A percentile compares a stretch with the other conserved stretches of the same genome.
These are phyloP conservation scores for Rhabdophis nuchalis DNA, from an alignment of 2,797 vertebrate species.

Conservation along the genomic window DNA sequence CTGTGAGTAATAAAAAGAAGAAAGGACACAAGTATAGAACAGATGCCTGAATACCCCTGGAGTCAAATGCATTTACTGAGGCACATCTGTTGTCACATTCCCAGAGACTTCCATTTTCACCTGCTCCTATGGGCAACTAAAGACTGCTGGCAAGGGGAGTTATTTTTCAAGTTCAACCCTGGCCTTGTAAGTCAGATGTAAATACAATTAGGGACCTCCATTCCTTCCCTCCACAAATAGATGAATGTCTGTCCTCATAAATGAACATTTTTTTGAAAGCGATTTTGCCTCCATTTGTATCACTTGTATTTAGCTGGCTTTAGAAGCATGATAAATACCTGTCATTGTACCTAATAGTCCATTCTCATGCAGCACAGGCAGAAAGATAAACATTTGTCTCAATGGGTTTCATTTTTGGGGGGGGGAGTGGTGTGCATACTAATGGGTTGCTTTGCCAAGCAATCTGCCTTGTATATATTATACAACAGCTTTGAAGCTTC, in stretches of 20 bases:
- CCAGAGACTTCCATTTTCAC: slow-evolving; percentile 14
- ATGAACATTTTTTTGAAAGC: neutral
- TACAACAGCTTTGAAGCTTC: neutral
- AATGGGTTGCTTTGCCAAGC: neutral
- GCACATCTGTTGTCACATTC: neutral
- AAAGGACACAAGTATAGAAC: slow-evolving; percentile 4
- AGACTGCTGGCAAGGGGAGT: slow-evolving; percentile 12
- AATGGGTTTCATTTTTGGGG: neutral
- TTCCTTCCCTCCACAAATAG: neutral
- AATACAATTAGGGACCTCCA: neutral
- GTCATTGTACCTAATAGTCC: neutral
- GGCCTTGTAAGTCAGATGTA: neutral
- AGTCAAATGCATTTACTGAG: slow-evolving; percentile 18
- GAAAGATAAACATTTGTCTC: slow-evolving; percentile 1
- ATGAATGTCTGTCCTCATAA: neutral
- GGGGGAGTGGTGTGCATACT: neutral
- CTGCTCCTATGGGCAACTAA: neutral
- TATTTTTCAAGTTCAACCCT: slow-evolving; percentile 2
- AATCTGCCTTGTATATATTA: neutral
- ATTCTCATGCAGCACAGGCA: neutral
- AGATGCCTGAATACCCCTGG: neutral
- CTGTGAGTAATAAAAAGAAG: slow-evolving; percentile 21
- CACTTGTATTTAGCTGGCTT: neutral
- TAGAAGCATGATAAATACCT: neutral
- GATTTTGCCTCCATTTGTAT: neutral